These are phyloP conservation scores for Xiphophorus birchmanni DNA, from an alignment of 2,797 vertebrate genomes.

Conservation along the genomic window DNA sequence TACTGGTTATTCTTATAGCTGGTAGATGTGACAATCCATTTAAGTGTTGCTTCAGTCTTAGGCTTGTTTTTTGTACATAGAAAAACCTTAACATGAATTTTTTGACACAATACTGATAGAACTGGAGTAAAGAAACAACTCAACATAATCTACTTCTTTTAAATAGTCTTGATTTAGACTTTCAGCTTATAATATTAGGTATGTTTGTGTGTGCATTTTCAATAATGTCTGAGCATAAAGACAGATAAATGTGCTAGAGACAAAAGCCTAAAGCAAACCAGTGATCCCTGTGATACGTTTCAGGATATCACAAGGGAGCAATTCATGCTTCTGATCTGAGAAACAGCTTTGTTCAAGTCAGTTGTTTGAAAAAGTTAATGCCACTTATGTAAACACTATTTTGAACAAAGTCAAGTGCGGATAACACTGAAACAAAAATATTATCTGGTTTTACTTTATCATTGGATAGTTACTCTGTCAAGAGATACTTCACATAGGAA, in stretches of 20 bases:
- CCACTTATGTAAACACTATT: background rate
- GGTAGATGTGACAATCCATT: background rate
- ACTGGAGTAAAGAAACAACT: background rate
- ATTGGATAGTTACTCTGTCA: background rate
- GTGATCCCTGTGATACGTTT: background rate
- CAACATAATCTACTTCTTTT: background rate
- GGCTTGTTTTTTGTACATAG: background rate
- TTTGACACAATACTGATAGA: background rate
- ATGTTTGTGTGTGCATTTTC: background rate
- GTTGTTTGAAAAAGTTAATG: background rate
- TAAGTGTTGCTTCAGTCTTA: background rate
- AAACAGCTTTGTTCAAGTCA: background rate
- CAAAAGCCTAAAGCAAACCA: background rate
- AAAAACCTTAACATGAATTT: background rate
- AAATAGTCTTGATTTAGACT: background rate
- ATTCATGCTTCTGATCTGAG: background rate
- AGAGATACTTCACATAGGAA: background rate
- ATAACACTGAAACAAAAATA: background rate
- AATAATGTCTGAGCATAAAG: background rate
- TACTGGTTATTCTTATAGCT: background rate
- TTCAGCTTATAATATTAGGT: background rate
- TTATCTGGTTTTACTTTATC: background rate
- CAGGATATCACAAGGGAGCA: background rate
- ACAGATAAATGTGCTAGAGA: background rate
- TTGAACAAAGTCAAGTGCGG: background rate